A percentile compares a stretch with the other conserved stretches of the same genome.
phyloP scores from a whole-genome alignment of 2,888 invertebrate genomes.

The Hymenopus coronatus region DNA sequence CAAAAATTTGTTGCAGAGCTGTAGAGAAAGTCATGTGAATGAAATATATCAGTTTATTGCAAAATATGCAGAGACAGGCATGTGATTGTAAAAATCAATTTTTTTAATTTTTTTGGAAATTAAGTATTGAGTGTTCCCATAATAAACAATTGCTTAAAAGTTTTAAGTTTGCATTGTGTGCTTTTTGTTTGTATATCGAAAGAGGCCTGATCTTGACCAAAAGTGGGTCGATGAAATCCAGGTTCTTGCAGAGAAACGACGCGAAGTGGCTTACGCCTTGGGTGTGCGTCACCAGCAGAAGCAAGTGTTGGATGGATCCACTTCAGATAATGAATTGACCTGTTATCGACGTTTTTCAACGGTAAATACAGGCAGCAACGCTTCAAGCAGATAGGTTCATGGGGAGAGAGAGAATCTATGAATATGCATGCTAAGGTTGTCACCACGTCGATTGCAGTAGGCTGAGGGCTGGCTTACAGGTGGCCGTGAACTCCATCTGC shows the following conservation, averaged over 20 bases:
- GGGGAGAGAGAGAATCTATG: neutral
- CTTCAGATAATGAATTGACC: slow-evolving; percentile 7
- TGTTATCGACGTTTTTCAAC: slow-evolving; percentile 6
- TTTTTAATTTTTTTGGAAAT: too few relatives aligned
- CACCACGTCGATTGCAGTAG: neutral
- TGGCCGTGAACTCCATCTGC: neutral
- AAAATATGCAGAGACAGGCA: too few relatives aligned
- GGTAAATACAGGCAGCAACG: neutral
- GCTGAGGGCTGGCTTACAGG: neutral
- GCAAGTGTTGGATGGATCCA: neutral
- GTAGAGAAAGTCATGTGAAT: too few relatives aligned
- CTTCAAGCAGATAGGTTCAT: neutral
- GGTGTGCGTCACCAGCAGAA: neutral
- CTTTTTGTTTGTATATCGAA: neutral
- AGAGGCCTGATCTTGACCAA: neutral
- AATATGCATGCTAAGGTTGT: neutral
- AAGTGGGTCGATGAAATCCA: neutral
- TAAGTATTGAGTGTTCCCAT: too few relatives aligned
- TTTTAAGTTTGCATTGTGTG: too few relatives aligned
- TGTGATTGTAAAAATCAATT: too few relatives aligned
- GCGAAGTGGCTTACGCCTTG: neutral
- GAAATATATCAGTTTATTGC: too few relatives aligned
- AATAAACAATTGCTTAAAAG: too few relatives aligned
- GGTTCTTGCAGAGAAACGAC: neutral
- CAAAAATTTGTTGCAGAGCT: too few relatives aligned